phyloP scores from a whole-genome alignment of 2,797 vertebrate genomes.

The Crocidura indochinensis region DNA sequence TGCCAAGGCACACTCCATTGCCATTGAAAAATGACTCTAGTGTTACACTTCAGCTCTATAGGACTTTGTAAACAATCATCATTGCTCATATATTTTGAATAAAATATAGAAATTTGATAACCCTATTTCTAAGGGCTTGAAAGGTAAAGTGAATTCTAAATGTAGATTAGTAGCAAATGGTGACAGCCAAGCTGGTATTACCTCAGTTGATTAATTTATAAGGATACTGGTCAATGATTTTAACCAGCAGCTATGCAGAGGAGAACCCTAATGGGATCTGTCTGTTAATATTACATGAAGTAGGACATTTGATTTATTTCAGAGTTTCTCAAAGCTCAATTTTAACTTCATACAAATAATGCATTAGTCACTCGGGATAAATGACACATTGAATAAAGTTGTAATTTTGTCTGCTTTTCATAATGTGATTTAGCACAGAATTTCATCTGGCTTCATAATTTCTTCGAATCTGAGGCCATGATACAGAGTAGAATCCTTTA shows the following conservation, averaged over 20 bases:
- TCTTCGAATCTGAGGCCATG: conserved; percentile 87
- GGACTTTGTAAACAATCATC: conserved; percentile 77
- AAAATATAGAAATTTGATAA: conserved; percentile 86
- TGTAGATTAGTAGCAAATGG: conserved; percentile 89
- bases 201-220: conserved; percentile 91
- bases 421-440: conserved; percentile 91
- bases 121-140: conserved; percentile 86
- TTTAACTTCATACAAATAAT: conserved; percentile 92
- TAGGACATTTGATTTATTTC: conserved; percentile 92
- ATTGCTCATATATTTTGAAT: conserved; percentile 81
- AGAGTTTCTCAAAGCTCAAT: conserved; percentile 88
- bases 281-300: conserved; percentile 91
- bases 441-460: conserved; percentile 88
- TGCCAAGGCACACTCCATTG: conserved; percentile 76
- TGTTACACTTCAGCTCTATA: conserved; percentile 58
- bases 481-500: conserved; percentile 86
- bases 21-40: conserved; percentile 74
- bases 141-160: conserved; percentile 90
- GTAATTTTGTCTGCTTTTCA: conserved; percentile 89
- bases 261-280: conserved; percentile 90
- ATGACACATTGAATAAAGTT: conserved; percentile 90
- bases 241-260: conserved; percentile 90
- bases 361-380: conserved; percentile 91
- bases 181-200: conserved; percentile 88
- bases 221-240: conserved; percentile 91